These are phyloP conservation scores for Xanthia togata DNA, from an alignment of 2,888 invertebrate genomes.

Conservation along the genomic window DNA sequence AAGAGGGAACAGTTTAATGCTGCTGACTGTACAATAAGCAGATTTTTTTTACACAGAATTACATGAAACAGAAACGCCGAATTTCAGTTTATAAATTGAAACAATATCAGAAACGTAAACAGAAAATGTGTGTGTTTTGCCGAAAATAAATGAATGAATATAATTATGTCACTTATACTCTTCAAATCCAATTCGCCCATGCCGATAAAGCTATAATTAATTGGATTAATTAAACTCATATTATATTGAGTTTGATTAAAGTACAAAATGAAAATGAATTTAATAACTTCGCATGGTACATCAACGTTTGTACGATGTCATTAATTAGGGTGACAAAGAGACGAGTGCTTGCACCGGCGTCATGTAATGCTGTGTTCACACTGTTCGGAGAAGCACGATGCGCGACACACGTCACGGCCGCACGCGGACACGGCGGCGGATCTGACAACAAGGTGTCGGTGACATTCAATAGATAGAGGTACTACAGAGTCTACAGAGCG, in stretches of 20 bases:
- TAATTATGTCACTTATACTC: conserved; percentile 9
- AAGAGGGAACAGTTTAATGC: conserved; percentile 7
- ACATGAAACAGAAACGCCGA: neutral
- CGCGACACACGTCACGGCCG: neutral
- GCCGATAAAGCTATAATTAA: conserved; percentile 27
- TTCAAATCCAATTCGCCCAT: conserved; percentile 34
- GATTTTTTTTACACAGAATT: neutral
- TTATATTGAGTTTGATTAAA: conserved; percentile 6
- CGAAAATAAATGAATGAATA: neutral
- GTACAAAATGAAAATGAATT: conserved; percentile 23
- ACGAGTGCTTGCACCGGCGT: neutral
- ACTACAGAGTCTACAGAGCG: too few relatives aligned
- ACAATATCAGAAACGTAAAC: conserved; percentile 12
- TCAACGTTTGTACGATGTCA: conserved; percentile 22
- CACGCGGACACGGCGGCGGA: neutral
- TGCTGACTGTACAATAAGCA: neutral
- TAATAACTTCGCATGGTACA: conserved; percentile 24
- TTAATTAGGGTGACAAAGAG: conserved; percentile 25
- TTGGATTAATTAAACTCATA: conserved; percentile 19
- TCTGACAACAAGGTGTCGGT: neutral
- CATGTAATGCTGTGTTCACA: conserved; percentile 7
- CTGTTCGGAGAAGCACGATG: neutral
- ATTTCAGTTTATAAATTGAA: conserved; percentile 11
- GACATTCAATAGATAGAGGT: neutral
- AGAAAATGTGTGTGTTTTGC: conserved; percentile 5